Base-by-base conservation (phyloP, 2,113 vertebrate species). In the Leptobrachium ailaonicum region DNA sequence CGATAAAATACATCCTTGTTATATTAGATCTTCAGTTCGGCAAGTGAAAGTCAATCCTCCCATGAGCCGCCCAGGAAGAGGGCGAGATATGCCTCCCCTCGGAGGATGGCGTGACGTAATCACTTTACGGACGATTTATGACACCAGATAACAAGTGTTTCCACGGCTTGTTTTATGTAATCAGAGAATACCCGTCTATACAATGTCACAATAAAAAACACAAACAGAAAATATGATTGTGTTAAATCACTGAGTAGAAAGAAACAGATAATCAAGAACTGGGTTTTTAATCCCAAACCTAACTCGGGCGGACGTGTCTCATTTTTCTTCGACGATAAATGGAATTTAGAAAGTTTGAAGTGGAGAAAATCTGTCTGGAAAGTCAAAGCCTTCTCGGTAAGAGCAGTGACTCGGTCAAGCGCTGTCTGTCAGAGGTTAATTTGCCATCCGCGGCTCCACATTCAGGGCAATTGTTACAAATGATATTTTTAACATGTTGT, bases 1-100 rank as follows among this genome's bases (percentile, higher is more conserved):
- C 74, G 47, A 76, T 76, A 68, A 77, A 68, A 56, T 68, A 54
- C 56, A 70, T 77, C 45, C 41, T 68, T 71, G 66, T 77, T 77
- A 40, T 70, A 77, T 77, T 77, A 77, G 41, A 77, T 77, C 67
- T 77, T 13, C 66, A 77, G 41, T 69, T 70, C 70, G 53, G 42
- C 70, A 56, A 40, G 62, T 77, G 42, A 77, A 77, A 77, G 66
- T 60, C 76, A 70, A 70, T 77, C 66, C 66, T 44, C 32, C 2
- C 32, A 77, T 42, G 70, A 20, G 41, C 43, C 0, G 10, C 32
- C 3, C 53, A 62, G 76, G 53, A 45, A 40, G 3, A 62, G 20
- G 40, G 10, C 5, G 6, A 60, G 54, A 77, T 70, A 53, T 69
- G 50, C 45, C 54, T 45, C 70, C 41, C 56, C 64, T 32, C 67